Evolutionary conservation across 2,888 invertebrate genomes (phyloP).

Genomic region (Acanthosepion esculentum): DNA sequence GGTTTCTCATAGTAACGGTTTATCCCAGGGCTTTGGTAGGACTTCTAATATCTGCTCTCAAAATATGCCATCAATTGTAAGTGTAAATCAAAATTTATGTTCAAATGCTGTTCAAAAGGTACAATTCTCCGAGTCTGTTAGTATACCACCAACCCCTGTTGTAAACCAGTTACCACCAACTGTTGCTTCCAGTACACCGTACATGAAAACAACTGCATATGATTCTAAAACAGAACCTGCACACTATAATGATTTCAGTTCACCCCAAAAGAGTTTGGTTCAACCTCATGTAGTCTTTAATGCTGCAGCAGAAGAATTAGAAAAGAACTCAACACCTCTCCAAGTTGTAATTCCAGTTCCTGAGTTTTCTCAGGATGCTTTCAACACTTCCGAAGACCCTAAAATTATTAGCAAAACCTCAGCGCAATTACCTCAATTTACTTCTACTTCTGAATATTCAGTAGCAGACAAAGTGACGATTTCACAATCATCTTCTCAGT

Average conservation of each 20-base stretch:
- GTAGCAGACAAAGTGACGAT: neutral
- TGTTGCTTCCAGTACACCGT: neutral
- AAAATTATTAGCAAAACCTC: neutral
- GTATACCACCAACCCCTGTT: neutral
- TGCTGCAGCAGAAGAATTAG: neutral
- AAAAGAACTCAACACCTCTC: neutral
- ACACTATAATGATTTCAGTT: neutral
- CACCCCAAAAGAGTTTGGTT: neutral
- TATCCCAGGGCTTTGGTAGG: neutral
- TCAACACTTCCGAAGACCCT: neutral
- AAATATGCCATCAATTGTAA: slow-evolving; percentile 25
- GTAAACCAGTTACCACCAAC: neutral
- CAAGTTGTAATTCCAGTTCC: neutral
- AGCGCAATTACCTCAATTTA: neutral
- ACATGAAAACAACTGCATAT: neutral
- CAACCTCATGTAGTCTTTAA: neutral
- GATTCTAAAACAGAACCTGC: slow-evolving; percentile 2
- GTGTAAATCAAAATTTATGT: neutral
- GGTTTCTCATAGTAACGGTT: neutral
- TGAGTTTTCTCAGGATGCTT: neutral
- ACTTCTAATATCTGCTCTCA: neutral
- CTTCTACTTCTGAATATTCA: neutral
- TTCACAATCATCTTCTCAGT: slow-evolving; percentile 2
- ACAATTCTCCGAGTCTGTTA: neutral
- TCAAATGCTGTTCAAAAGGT: neutral